Conservation (phyloP, 2,113 vertebrate genomes). For the Spermophilus dauricus region DNA sequence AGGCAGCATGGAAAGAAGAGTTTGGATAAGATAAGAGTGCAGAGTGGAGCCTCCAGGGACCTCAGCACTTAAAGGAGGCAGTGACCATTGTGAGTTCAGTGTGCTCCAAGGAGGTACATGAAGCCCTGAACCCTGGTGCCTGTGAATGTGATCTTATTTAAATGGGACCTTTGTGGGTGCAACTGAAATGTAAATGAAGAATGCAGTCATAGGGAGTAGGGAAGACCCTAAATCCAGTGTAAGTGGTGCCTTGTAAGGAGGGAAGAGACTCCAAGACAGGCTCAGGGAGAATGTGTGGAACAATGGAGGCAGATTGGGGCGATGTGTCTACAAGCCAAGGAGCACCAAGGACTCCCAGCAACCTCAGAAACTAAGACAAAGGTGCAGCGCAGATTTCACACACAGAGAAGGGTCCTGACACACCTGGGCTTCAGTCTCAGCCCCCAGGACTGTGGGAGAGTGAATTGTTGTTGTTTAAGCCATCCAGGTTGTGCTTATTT, state of each 20-base stretch:
- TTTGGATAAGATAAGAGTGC: accelerated
- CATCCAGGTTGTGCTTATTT: no score
- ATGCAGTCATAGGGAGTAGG: no score
- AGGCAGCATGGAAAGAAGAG: neutral
- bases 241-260: neutral
- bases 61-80: neutral
- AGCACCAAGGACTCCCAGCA: no score
- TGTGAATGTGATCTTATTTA: neutral
- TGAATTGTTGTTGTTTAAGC: no score
- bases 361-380: neutral
- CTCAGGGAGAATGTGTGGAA: accelerated
- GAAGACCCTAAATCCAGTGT: no score
- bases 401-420: neutral
- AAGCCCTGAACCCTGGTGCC: neutral
- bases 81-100: accelerated
- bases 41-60: accelerated
- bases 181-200: neutral
- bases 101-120: no score
- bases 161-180: no score
- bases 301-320: accelerated
- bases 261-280: neutral
- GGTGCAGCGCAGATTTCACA: accelerated
- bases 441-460: neutral
- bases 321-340: no score
- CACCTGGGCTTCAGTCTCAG: neutral